Evolutionary conservation across 2,113 vertebrate genomes (phyloP).

Genomic region (Percina caprodes): DNA sequence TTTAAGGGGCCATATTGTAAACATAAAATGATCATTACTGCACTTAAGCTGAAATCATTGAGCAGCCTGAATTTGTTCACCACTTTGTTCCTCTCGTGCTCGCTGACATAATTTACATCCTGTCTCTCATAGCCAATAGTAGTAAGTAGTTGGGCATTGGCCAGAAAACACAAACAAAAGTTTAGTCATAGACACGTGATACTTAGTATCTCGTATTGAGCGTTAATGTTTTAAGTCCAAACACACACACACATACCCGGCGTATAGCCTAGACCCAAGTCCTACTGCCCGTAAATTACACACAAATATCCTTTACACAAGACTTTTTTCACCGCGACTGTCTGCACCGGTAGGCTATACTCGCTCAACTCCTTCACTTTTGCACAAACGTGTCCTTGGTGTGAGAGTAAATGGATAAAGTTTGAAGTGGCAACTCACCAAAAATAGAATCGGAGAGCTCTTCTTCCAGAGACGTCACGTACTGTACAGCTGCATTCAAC

Average conservation of each 20-base stretch:
- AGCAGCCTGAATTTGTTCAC: neutral
- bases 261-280: neutral
- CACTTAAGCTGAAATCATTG: neutral
- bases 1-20: neutral
- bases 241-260: neutral
- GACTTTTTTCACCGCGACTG: fast-evolving
- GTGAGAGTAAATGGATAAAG: neutral
- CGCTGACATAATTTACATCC: neutral
- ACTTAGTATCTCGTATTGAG: neutral
- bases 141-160: neutral
- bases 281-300: neutral
- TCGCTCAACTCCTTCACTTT: neutral
- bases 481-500: slow-evolving; percentile 67
- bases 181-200: slow-evolving; percentile 41
- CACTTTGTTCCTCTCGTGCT: neutral
- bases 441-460: slow-evolving; percentile 69
- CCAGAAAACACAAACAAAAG: slow-evolving; percentile 1
- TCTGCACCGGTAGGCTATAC: neutral
- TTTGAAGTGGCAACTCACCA: slow-evolving; percentile 73
- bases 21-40: neutral
- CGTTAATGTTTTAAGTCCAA: neutral
- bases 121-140: neutral
- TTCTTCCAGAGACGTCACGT: slow-evolving; percentile 77
- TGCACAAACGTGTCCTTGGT: neutral
- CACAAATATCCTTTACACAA: neutral